Conservation (phyloP, 2,888 invertebrate species). For the Phytoseiulus persimilis region DNA sequence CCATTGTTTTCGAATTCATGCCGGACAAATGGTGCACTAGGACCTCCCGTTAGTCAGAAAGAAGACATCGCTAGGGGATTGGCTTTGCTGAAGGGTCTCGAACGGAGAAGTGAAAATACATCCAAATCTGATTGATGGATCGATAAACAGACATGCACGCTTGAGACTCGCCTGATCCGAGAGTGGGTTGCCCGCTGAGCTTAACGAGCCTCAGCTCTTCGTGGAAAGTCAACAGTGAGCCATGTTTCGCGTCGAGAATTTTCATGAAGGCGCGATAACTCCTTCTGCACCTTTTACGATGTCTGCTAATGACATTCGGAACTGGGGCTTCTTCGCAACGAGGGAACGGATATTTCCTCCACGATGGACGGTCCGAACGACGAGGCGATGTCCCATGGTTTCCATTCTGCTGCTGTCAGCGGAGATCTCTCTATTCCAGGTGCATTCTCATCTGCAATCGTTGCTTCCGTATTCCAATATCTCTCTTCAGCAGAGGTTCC, state of each 20-base stretch:
- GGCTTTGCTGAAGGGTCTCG: neutral
- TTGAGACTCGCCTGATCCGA: neutral
- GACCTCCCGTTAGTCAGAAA: neutral
- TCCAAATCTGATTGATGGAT: neutral
- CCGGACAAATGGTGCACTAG: neutral
- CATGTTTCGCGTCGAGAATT: neutral
- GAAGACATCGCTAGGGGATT: neutral
- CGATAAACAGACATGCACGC: neutral
- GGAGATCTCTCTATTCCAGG: too few relatives aligned
- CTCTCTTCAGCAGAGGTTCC: too few relatives aligned
- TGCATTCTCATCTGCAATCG: too few relatives aligned
- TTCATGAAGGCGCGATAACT: neutral
- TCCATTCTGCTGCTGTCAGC: too few relatives aligned
- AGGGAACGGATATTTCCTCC: too few relatives aligned
- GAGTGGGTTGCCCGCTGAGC: neutral
- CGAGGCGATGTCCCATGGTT: too few relatives aligned
- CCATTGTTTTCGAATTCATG: neutral
- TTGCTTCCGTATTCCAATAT: too few relatives aligned
- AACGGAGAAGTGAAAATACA: neutral
- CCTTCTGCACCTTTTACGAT: neutral
- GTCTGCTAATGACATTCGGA: neutral
- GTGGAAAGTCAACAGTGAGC: neutral
- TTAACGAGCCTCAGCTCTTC: neutral
- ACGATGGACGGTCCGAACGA: too few relatives aligned
- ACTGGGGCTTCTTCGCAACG: neutral